Evolutionary conservation across 1,140 invertebrate genomes (phyloP).

Genomic region (Euschistus heros): DNA sequence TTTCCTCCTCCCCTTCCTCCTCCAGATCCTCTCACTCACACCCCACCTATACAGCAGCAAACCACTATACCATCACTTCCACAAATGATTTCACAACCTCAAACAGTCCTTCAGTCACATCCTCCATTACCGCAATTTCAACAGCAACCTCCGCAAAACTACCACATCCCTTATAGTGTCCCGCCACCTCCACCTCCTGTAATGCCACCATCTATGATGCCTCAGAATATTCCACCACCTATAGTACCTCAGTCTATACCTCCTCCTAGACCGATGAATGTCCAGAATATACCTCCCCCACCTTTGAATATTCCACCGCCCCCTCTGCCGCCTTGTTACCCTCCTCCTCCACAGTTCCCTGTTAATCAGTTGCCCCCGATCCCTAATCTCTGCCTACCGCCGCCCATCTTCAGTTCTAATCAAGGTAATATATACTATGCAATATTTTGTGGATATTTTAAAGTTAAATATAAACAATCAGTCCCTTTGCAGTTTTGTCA

Average conservation of each 20-base stretch:
- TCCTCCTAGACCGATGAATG: conserved; percentile 39
- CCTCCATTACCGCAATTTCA: conserved; percentile 18
- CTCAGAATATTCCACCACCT: conserved; percentile 29
- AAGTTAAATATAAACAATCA: no score
- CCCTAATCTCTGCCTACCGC: conserved; percentile 30
- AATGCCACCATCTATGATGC: conserved; percentile 16
- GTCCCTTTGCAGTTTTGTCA: no score
- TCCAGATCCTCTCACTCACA: conserved; percentile 8
- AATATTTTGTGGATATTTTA: no score
- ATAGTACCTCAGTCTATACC: conserved; percentile 36
- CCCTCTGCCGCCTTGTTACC: conserved; percentile 35
- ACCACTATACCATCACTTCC: conserved; percentile 6
- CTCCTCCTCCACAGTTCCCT: conserved; percentile 33
- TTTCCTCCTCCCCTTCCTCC: conserved; percentile 33
- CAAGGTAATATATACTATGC: not conserved
- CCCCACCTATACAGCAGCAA: conserved; percentile 24
- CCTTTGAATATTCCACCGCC: conserved; percentile 35
- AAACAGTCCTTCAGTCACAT: not conserved
- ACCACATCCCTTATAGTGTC: conserved; percentile 25
- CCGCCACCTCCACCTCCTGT: conserved; percentile 25
- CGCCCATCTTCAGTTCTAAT: conserved; percentile 22
- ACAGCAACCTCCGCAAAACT: conserved; percentile 21
- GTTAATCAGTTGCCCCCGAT: conserved; percentile 33
- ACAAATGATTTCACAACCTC: conserved; percentile 4
- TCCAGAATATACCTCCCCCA: conserved; percentile 41